Evolutionary conservation across 2,888 invertebrate genomes (phyloP), one percentile per base, ranked within the genome.

Genomic region (Drosophila anomalipes): DNA sequence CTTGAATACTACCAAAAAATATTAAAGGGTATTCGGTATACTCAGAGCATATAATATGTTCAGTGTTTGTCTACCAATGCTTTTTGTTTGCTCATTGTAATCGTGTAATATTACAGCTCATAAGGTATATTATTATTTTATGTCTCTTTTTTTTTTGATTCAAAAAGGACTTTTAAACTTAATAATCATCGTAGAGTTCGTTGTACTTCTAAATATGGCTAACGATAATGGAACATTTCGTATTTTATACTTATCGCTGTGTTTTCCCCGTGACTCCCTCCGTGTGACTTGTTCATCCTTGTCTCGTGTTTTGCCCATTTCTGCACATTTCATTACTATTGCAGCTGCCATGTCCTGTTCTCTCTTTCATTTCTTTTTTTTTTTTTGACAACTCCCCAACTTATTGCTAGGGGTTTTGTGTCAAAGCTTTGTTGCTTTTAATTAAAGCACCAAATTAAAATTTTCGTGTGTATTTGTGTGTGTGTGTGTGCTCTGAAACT

Each of bases 401-500:
- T 54, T 14, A 32, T 33, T 77, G 57, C 39, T 53, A 65, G 70
- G 72, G 57, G 76, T 82, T 73, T 77, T 76, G 44, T 70, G 79
- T 65, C 68, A 71, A 71, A 71, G 75, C 58, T 70, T 88, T 81
- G 83, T 77, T 88, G 74, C 86, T 83, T 85, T 85, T 85, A 89
- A 85, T 89, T 85, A 89, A 86, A 83, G 89, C 71, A 71, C 62
- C 68, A 86, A 88, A 89, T 81, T 85, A 86, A 81, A 88, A 85
- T 72, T 76, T 76, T 78, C 81, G 67, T 66, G 73, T 61, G 49
- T 51, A 49, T 53, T 30, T 63, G 49, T 64, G 63, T 63, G 41
- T 51, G 54, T 44, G 63, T 67, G 58, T 65, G 62, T 64, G 79
- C 41, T 10, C 63, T 59, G 59, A 56, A 82, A 82, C 84, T 82